phyloP scores from a whole-genome alignment of 2,888 invertebrate species.

The Caenorhabditis imperialis region DNA sequence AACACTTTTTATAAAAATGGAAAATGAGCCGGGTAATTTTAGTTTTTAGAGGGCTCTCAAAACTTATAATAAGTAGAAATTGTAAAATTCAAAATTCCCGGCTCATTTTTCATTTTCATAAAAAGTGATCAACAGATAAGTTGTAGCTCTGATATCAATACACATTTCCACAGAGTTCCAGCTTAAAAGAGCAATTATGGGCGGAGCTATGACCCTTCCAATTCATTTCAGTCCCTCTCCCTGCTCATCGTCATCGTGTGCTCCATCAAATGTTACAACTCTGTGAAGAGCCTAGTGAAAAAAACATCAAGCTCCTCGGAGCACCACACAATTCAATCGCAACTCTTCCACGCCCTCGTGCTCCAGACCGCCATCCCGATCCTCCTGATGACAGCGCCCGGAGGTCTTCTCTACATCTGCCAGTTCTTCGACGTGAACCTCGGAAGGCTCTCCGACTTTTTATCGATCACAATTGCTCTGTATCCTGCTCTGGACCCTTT shows the following conservation, averaged over 20 bases:
- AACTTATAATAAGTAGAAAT: too few species aligned
- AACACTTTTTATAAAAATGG: too few species aligned
- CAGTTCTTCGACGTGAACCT: not conserved
- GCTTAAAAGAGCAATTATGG: too few species aligned
- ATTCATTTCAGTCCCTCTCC: not conserved
- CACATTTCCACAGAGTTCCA: too few species aligned
- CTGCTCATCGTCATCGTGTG: not conserved
- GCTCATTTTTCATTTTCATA: too few species aligned
- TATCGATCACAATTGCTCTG: not conserved
- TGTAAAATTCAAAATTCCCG: too few species aligned
- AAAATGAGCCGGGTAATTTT: too few species aligned
- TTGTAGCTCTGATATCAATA: too few species aligned
- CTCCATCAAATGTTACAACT: not conserved
- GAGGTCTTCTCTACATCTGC: not conserved
- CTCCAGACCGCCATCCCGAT: constrained; percentile 11
- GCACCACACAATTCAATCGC: constrained; percentile 2
- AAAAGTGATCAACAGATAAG: too few species aligned
- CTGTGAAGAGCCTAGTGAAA: not conserved
- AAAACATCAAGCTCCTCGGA: not conserved
- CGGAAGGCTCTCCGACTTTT: not conserved
- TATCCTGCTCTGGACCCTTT: constrained; percentile 8
- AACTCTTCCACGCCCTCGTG: constrained; percentile 15
- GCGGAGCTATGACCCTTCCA: too few species aligned
- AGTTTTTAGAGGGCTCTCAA: too few species aligned
- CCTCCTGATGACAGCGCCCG: constrained; percentile 1